Percentiles rank a stretch among this genome's conserved stretches.
phyloP scores from a whole-genome alignment of 2,797 vertebrate genomes.

The Meda fulgida region DNA sequence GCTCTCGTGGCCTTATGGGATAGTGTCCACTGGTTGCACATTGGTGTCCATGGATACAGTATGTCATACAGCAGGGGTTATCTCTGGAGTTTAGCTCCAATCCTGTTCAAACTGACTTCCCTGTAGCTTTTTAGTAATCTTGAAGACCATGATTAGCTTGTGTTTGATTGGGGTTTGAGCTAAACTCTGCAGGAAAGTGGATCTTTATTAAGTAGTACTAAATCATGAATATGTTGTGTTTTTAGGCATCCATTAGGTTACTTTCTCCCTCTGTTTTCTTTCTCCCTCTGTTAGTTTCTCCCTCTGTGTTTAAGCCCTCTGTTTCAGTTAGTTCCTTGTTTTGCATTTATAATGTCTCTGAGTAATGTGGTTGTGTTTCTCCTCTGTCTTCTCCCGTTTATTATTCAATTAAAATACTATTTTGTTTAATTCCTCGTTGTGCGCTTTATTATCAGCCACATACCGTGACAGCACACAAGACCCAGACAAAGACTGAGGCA shows the following conservation, averaged over 20 bases:
- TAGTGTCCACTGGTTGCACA: not conserved
- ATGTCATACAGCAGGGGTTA: not conserved
- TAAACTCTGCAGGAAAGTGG: not conserved
- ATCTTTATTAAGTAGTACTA: not conserved
- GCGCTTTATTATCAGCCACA: no score
- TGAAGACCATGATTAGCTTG: not conserved
- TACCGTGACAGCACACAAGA: no score
- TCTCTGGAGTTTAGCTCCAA: not conserved
- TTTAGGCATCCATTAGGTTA: not conserved
- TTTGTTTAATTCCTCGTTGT: no score
- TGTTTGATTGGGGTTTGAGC: not conserved
- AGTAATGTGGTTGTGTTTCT: not conserved
- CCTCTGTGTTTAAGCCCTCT: not conserved
- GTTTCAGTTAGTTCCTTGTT: not conserved
- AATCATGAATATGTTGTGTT: not conserved
- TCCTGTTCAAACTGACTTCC: not conserved
- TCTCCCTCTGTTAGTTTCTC: not conserved
- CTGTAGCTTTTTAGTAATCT: not conserved
- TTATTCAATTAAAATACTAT: not conserved
- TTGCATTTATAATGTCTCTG: not conserved
- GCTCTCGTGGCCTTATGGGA: not conserved
- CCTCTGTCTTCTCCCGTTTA: not conserved
- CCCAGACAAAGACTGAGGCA: no score
- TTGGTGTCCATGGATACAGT: not conserved
- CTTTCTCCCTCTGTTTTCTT: not conserved